phyloP scores from a whole-genome alignment of 2,888 invertebrate genomes.

The Macrosoma leucophasiata region DNA sequence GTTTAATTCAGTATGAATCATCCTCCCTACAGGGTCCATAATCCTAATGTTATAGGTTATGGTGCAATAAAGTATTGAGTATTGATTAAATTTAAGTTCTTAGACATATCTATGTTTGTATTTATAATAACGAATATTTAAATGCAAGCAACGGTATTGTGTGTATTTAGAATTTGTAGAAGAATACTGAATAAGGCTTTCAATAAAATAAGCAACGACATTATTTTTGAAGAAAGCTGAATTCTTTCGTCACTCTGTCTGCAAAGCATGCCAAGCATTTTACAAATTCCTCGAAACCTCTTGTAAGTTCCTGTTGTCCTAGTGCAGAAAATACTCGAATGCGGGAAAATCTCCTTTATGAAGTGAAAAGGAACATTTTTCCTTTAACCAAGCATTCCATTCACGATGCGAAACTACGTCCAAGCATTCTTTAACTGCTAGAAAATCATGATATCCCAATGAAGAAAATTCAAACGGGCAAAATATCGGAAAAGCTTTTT shows the following conservation, averaged over 20 bases:
- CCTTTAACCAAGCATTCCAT: slow-evolving; percentile 25
- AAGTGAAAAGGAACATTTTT: slow-evolving; percentile 36
- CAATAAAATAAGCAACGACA: too few relatives aligned
- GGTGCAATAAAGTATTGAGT: too few relatives aligned
- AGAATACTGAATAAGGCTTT: too few relatives aligned
- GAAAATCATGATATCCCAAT: slow-evolving; percentile 48
- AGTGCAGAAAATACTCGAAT: slow-evolving; percentile 67
- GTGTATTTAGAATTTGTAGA: too few relatives aligned
- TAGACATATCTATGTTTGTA: too few relatives aligned
- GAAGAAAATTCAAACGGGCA: slow-evolving; percentile 67
- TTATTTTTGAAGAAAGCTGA: too few relatives aligned
- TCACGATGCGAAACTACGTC: slow-evolving; percentile 34
- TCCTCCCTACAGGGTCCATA: too few relatives aligned
- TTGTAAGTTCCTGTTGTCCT: slow-evolving; percentile 42
- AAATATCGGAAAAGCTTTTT: slow-evolving; percentile 63
- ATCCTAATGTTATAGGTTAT: too few relatives aligned
- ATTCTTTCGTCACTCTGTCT: slow-evolving; percentile 1
- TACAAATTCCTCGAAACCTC: slow-evolving; percentile 38
- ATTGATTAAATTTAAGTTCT: too few relatives aligned
- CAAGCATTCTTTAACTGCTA: slow-evolving; percentile 46
- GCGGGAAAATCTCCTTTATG: slow-evolving; percentile 71
- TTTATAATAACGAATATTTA: too few relatives aligned
- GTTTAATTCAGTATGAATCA: too few relatives aligned
- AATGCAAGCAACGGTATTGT: too few relatives aligned
- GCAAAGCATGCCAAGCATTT: slow-evolving; percentile 33